These are phyloP conservation scores for Euspilapteryx auroguttella DNA, from an alignment of 2,888 invertebrate species.

Conservation along the genomic window DNA sequence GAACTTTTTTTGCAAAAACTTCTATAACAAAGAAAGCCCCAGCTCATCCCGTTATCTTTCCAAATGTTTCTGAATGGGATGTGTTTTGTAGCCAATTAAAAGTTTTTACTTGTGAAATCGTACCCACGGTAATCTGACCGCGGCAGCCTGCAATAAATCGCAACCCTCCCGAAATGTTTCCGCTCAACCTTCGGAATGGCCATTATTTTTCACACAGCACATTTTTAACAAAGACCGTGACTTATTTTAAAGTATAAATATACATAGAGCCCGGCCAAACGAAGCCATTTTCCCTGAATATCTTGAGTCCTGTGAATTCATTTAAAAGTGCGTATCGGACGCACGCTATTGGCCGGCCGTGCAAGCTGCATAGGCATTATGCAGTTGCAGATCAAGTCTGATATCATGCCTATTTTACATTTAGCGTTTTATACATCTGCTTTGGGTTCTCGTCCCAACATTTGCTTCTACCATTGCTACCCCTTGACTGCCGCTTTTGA, in stretches of 20 bases:
- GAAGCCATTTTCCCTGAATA: background rate
- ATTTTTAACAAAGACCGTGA: constrained; percentile 5
- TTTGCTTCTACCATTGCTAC: constrained; percentile 7
- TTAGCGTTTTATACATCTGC: constrained; percentile 41
- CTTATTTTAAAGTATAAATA: too few species aligned
- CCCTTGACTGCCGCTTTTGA: too few species aligned
- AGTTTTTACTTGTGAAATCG: constrained; percentile 6
- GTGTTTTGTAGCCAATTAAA: constrained; percentile 58
- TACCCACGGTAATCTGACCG: background rate
- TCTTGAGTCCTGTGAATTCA: background rate
- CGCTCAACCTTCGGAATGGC: constrained; percentile 16
- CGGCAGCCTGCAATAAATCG: constrained; percentile 42
- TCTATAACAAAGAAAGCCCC: too few species aligned
- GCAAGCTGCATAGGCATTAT: constrained; percentile 36
- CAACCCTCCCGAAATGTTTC: constrained; percentile 48
- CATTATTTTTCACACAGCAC: constrained; percentile 1
- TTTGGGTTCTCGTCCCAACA: constrained; percentile 14
- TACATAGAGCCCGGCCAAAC: too few species aligned
- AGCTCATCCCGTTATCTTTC: constrained; percentile 27
- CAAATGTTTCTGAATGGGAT: constrained; percentile 35
- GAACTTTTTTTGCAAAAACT: too few species aligned
- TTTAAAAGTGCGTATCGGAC: background rate
- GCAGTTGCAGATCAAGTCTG: constrained; percentile 46
- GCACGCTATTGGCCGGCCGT: constrained; percentile 30
- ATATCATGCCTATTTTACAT: constrained; percentile 33